These are phyloP conservation scores for Syngnathus scovelli DNA, from an alignment of 2,113 vertebrate genomes.

Conservation along the genomic window DNA sequence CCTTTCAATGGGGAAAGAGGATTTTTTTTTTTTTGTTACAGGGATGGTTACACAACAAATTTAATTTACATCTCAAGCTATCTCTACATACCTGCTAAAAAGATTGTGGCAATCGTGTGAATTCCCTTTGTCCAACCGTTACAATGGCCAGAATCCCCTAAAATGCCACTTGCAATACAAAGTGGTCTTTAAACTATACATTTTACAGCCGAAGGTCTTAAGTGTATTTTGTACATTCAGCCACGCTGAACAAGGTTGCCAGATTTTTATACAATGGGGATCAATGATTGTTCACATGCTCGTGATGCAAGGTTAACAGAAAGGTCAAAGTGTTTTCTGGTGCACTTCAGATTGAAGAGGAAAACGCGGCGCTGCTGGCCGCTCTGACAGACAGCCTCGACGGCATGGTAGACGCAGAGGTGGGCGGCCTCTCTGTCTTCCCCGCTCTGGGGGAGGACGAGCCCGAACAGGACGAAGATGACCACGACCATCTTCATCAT, in stretches of 20 bases:
- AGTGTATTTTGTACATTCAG: background rate
- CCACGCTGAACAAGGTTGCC: background rate
- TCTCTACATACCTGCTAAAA: too few species aligned
- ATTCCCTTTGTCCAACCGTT: too few species aligned
- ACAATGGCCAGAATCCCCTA: too few species aligned
- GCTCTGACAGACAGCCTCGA: conserved; percentile 93
- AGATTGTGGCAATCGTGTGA: background rate
- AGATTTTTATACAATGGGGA: background rate
- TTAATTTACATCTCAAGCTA: too few species aligned
- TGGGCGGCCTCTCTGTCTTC: conserved; percentile 85
- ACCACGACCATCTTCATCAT: conserved; percentile 60
- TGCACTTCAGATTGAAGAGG: conserved; percentile 78
- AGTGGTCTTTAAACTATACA: background rate
- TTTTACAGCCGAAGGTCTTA: background rate
- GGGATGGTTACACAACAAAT: background rate
- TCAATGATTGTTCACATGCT: conserved; percentile 39
- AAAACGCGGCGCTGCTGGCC: conserved; percentile 92
- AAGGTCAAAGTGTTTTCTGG: background rate
- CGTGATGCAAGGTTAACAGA: conserved; percentile 18
- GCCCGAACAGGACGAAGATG: conserved; percentile 69
- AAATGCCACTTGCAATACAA: background rate
- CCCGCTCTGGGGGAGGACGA: conserved; percentile 76
- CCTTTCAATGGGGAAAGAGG: too few species aligned
- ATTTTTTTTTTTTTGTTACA: too few species aligned
- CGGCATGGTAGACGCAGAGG: conserved; percentile 88